A percentile compares a stretch with the other conserved stretches of the same genome.
Conservation (phyloP, 1,140 invertebrate species). For the Orius laevigatus region DNA sequence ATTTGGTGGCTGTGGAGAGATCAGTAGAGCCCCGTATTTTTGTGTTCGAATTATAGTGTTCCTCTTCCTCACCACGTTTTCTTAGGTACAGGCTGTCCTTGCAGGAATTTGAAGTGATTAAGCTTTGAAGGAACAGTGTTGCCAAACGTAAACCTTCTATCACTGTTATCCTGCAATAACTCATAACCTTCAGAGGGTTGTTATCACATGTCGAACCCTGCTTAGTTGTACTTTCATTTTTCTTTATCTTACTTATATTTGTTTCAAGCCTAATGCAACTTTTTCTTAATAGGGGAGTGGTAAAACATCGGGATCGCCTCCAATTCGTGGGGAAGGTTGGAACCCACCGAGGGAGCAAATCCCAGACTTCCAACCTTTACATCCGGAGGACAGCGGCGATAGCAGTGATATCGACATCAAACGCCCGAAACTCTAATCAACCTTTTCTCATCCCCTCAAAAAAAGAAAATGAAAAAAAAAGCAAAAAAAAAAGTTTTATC, state of each 20-base stretch:
- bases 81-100: too few relatives aligned
- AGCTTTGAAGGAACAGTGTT: too few relatives aligned
- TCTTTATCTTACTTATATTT: background rate
- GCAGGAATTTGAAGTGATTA: too few relatives aligned
- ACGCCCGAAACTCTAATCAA: constrained; percentile 23
- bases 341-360: constrained; percentile 27
- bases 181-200: too few relatives aligned
- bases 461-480: background rate
- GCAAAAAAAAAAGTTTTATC: constrained; percentile 1
- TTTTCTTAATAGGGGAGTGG: constrained; percentile 16
- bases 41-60: too few relatives aligned
- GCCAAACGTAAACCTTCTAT: too few relatives aligned
- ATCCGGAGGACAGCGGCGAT: constrained; percentile 24
- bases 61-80: too few relatives aligned
- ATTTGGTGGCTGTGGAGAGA: too few relatives aligned
- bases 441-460: background rate
- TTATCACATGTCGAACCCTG: too few relatives aligned
- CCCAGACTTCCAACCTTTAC: constrained; percentile 27
- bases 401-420: constrained; percentile 25
- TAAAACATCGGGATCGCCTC: constrained; percentile 24
- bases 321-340: constrained; percentile 22
- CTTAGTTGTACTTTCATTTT: background rate
- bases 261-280: background rate
- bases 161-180: too few relatives aligned
- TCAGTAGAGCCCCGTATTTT: too few relatives aligned